These are phyloP conservation scores for Acleris laterana DNA, from an alignment of 2,888 invertebrate species.

Conservation along the genomic window DNA sequence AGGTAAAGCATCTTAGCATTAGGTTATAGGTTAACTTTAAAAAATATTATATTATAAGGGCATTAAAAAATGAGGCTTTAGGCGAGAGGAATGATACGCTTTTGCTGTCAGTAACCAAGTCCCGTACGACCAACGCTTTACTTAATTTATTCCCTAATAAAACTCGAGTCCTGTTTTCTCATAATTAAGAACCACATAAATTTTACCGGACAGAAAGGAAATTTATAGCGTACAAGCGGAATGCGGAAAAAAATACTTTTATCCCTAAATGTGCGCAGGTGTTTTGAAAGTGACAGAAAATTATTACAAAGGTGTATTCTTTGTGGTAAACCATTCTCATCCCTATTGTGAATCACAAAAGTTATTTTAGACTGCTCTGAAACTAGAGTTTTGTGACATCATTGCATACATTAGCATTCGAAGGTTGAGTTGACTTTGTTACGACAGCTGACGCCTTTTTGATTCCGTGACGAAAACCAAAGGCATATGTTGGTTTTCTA, in stretches of 20 bases:
- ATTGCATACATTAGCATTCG: too few relatives aligned
- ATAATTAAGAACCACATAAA: constrained; percentile 34
- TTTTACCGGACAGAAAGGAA: constrained; percentile 26
- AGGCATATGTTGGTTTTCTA: too few relatives aligned
- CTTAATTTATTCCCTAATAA: constrained; percentile 28
- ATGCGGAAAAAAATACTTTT: constrained; percentile 20
- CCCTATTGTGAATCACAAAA: not conserved
- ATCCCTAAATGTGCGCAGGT: constrained; percentile 23
- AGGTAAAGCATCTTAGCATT: too few relatives aligned
- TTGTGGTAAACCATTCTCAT: constrained; percentile 8
- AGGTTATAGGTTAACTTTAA: too few relatives aligned
- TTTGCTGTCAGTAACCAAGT: constrained; percentile 11
- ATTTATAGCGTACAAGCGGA: constrained; percentile 28
- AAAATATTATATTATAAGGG: not conserved
- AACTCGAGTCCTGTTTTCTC: constrained; percentile 32
- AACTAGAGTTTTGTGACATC: too few relatives aligned
- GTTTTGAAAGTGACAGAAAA: constrained; percentile 17
- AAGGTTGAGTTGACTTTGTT: too few relatives aligned
- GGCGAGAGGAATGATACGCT: not conserved
- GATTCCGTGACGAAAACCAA: too few relatives aligned
- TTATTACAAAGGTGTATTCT: constrained; percentile 10
- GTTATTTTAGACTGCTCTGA: too few relatives aligned
- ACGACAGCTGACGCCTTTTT: too few relatives aligned
- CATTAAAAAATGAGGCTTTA: too few relatives aligned
- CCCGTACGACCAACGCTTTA: not conserved